Evolutionary conservation across 2,797 vertebrate genomes (phyloP).

Genomic region (Champsocephalus esox): DNA sequence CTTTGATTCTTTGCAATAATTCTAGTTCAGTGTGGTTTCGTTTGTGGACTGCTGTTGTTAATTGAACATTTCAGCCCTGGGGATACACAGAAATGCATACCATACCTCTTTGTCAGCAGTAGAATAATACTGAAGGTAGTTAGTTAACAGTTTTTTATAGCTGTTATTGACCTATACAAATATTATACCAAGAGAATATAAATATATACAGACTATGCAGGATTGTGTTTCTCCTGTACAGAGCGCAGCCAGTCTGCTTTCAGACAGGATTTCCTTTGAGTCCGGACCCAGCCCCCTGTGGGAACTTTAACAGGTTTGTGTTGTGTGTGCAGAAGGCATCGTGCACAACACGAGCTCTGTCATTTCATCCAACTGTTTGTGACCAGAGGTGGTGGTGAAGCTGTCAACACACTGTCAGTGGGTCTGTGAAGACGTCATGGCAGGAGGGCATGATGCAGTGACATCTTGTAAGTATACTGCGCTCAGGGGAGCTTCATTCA

Average conservation of each 20-base stretch:
- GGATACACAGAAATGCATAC: too few species aligned
- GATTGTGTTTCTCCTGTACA: neutral
- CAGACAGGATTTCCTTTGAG: neutral
- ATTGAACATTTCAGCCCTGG: too few species aligned
- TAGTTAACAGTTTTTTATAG: neutral
- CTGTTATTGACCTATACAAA: neutral
- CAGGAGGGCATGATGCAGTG: neutral
- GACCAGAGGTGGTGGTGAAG: constrained; percentile 1
- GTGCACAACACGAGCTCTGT: neutral
- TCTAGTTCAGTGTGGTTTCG: too few species aligned
- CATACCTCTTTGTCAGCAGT: neutral
- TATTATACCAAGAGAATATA: neutral
- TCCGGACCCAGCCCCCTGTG: neutral
- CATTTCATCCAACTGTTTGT: constrained; percentile 9
- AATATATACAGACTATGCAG: too few species aligned
- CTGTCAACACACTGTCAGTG: constrained; percentile 17
- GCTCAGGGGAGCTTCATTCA: neutral
- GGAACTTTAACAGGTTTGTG: neutral
- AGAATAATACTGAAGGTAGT: neutral
- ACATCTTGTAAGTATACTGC: neutral
- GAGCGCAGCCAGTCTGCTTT: neutral
- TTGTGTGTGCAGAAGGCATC: neutral
- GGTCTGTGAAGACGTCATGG: neutral
- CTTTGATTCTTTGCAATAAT: too few species aligned
- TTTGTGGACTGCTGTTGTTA: too few species aligned